Base-by-base conservation (phyloP, 2,888 invertebrate genomes). In the Cinara cedri region DNA sequence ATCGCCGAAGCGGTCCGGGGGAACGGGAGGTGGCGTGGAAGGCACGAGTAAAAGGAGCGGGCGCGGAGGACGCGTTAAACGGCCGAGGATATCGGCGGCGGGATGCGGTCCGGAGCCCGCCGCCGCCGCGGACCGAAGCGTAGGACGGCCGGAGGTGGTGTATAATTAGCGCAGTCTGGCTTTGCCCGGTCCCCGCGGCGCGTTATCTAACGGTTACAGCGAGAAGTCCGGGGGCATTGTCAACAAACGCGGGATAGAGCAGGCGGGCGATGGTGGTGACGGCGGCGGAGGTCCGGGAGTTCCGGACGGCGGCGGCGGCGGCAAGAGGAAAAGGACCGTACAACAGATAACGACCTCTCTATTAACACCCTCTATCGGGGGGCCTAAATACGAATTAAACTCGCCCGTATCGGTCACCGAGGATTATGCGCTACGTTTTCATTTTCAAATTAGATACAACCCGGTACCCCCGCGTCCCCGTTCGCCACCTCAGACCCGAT, bases 321-420 rank as follows among this genome's bases (percentile, higher is more conserved):
- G 16, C 24, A 24, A 34, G 62, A n/a, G 44, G 54, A 34, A 65
- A 76, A 76, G 76, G 76, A 76, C 70, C 78, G 51, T 78, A 78
- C 78, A 78, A 78, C 78, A 78, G 78, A 78, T 78, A 78, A 78
- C 78, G 78, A 78, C 78, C 78, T 78, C 78, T 78, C 78, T 78
- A 78, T 78, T 78, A 78, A 78, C 78, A 78, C 78, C 78, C 78
- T 78, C 78, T 70, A 60, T 78, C 78, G 78, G 70, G 78, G 51
- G 70, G 70, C 68, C 78, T 78, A 78, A 78, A 78, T 78, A 78
- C 78, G 70, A 78, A 78, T 78, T 78, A 78, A 78, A 78, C 78
- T 78, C 68, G 70, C 78, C 78, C 78, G 78, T 78, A 78, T 78
- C 78, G 78, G 78, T 78, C 78, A 78, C 78, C 78, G 42, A 78